Evolutionary conservation across 2,113 vertebrate genomes (phyloP).

Genomic region (Apaloderma vittatum): DNA sequence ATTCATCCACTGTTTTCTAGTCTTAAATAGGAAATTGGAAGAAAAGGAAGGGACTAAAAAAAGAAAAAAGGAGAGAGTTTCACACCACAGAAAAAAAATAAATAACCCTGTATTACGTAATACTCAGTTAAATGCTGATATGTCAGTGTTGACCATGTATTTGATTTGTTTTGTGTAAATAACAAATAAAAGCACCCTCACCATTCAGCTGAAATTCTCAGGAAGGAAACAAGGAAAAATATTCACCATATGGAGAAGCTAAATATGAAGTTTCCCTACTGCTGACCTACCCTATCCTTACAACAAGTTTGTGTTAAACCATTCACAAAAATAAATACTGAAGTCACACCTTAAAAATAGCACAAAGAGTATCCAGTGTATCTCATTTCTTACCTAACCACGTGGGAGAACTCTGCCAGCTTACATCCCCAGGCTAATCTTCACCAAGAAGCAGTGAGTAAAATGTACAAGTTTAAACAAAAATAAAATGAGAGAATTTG

Average conservation of each 20-base stretch:
- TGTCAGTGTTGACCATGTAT: not conserved
- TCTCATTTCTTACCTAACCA: not conserved
- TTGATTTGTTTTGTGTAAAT: constrained; percentile 20
- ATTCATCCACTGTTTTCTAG: not conserved
- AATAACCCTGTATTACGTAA: not conserved
- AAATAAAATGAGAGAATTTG: not conserved
- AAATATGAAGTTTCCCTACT: constrained; percentile 10
- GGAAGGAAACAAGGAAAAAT: not conserved
- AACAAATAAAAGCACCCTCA: not conserved
- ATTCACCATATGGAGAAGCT: constrained; percentile 25
- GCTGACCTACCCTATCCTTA: constrained; percentile 23
- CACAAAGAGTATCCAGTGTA: not conserved
- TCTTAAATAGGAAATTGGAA: not conserved
- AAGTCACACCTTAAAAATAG: constrained; percentile 59
- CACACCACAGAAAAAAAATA: not conserved
- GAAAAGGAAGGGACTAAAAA: not conserved
- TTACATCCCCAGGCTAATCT: not conserved
- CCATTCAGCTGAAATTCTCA: not conserved
- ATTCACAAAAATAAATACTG: constrained; percentile 58
- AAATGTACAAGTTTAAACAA: not conserved
- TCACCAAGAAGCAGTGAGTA: not conserved
- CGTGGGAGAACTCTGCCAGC: not conserved
- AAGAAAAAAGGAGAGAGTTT: not conserved
- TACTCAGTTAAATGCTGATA: not conserved
- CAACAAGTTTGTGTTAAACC: not conserved